A percentile compares a stretch with the other conserved stretches of the same genome.
Conservation (phyloP, 2,113 vertebrate genomes). For the Alexandromys fortis region DNA sequence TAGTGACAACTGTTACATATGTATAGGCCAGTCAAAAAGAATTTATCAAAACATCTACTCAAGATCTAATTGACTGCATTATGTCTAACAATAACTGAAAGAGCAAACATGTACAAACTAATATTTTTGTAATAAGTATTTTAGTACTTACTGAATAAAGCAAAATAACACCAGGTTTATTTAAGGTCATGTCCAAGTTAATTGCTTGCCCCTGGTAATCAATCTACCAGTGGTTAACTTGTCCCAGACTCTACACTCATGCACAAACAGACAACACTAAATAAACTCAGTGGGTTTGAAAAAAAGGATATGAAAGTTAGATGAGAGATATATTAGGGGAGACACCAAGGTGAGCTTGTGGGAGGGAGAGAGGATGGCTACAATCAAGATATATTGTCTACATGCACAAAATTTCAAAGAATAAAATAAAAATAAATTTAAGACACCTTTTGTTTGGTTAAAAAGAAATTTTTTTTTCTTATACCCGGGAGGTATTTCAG, state of each 20-base stretch:
- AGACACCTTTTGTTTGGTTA: neutral
- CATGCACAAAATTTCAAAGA: neutral
- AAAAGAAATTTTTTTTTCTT: neutral
- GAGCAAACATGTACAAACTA: neutral
- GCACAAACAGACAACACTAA: neutral
- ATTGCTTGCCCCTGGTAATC: constrained; percentile 20
- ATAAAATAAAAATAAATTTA: neutral
- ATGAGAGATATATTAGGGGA: neutral
- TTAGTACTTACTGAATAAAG: neutral
- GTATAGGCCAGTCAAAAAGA: constrained; percentile 1
- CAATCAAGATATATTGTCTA: neutral
- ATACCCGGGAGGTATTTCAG: neutral
- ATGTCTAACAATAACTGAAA: constrained; percentile 8
- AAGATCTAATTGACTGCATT: constrained; percentile 6
- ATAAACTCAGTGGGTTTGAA: neutral
- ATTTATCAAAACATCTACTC: neutral
- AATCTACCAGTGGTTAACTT: neutral
- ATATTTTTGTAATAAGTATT: neutral
- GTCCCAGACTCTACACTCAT: neutral
- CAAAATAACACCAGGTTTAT: neutral
- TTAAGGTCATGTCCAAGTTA: neutral
- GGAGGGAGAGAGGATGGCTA: neutral
- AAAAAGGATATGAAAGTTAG: neutral
- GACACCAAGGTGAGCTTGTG: neutral
- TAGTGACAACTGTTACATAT: neutral